Percentiles rank a stretch among this genome's conserved stretches.
These are phyloP conservation scores for Aphaenogaster rudis DNA, from an alignment of 1,140 invertebrate species.

Conservation along the genomic window DNA sequence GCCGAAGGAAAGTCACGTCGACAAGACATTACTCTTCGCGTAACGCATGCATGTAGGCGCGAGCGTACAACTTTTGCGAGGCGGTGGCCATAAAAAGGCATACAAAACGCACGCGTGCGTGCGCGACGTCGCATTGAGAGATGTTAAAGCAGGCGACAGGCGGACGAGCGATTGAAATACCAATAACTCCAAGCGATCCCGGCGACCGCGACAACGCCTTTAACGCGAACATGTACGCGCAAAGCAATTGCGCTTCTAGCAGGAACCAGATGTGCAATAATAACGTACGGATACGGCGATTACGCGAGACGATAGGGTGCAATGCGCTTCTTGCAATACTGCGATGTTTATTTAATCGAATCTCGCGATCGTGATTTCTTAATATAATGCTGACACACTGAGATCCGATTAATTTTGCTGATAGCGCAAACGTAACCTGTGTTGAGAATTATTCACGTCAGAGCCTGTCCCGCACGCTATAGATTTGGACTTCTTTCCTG, in stretches of 20 bases:
- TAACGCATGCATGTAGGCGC: conserved; percentile 37
- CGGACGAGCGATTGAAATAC: conserved; percentile 6
- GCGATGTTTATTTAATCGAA: conserved; percentile 37
- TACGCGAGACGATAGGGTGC: background rate
- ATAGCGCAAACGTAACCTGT: conserved; percentile 11
- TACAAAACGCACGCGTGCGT: conserved; percentile 41
- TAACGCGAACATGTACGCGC: background rate
- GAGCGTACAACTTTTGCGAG: conserved; percentile 32
- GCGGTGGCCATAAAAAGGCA: conserved; percentile 54
- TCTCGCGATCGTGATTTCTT: conserved; percentile 48
- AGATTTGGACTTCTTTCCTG: background rate
- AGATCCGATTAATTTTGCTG: conserved; percentile 10
- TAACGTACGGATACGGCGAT: conserved; percentile 2
- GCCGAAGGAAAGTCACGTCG: conserved; percentile 20
- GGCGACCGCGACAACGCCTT: background rate
- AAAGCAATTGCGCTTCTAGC: background rate
- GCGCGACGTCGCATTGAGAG: conserved; percentile 13
- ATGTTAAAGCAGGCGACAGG: background rate
- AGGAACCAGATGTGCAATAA: background rate
- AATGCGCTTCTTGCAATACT: background rate
- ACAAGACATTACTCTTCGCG: background rate
- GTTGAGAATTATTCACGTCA: background rate
- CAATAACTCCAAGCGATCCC: conserved; percentile 10
- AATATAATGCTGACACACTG: conserved; percentile 5
- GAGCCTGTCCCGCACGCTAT: background rate